A percentile compares a stretch with the other conserved stretches of the same genome.
phyloP scores from a whole-genome alignment of 2,113 vertebrate genomes.

The Neogale vison region DNA sequence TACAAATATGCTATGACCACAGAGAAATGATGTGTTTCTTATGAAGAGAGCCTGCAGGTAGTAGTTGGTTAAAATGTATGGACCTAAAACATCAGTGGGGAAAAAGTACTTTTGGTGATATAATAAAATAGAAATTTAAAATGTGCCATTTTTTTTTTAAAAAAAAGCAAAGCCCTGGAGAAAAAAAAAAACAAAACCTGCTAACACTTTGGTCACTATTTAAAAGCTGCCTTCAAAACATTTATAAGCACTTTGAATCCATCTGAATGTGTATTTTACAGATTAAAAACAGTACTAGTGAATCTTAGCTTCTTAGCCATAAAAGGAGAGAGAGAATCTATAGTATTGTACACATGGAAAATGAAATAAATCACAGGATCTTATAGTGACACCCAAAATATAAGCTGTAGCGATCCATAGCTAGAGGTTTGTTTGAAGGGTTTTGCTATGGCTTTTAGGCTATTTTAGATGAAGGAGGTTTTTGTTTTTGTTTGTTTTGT shows the following conservation, averaged over 20 bases:
- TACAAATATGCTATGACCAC: not conserved
- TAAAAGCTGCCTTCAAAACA: conserved; percentile 46
- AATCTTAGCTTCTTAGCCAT: conserved; percentile 60
- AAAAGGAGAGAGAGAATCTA: conserved; percentile 74
- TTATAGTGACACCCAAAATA: not conserved
- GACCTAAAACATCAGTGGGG: not conserved
- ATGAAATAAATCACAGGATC: conserved; percentile 19
- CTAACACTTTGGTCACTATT: conserved; percentile 30
- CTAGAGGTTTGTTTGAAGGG: not conserved
- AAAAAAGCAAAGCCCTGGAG: not conserved
- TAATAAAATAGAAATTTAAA: conserved; percentile 45
- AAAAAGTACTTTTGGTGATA: not conserved
- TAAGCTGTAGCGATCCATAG: not conserved
- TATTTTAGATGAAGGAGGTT: not conserved
- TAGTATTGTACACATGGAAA: not conserved
- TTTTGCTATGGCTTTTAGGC: not conserved
- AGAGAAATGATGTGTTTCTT: conserved; percentile 29
- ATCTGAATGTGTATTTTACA: conserved; percentile 47
- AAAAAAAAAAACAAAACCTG: not conserved
- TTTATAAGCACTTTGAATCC: conserved; percentile 54
- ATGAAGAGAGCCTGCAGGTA: not conserved
- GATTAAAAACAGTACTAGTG: not conserved
- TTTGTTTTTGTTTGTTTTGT: not conserved
- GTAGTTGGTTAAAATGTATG: not conserved
- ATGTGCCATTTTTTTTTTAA: not conserved